Evolutionary conservation across 2,797 vertebrate genomes (phyloP).

Genomic region (Florisuga fusca): DNA sequence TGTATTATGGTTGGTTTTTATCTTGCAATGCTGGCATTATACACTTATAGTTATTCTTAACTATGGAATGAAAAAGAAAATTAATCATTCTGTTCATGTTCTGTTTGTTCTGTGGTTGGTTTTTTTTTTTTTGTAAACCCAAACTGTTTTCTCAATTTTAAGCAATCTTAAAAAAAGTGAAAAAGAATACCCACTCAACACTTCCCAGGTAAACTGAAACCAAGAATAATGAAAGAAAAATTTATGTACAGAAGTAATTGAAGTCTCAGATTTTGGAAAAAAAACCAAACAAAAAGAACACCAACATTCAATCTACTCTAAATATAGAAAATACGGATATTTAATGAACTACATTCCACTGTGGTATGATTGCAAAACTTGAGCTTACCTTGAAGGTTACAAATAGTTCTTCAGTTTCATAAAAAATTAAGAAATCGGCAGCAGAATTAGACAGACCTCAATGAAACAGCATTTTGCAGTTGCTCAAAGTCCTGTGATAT

Average conservation of each 20-base stretch:
- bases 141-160: background rate
- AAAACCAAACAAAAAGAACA: background rate
- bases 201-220: background rate
- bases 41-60: background rate
- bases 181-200: background rate
- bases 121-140: background rate
- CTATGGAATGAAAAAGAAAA: background rate
- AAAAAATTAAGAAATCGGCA: background rate
- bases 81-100: background rate
- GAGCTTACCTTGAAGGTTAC: background rate
- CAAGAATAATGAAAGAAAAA: background rate
- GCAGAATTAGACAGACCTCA: background rate
- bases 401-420: background rate
- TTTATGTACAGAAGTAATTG: background rate
- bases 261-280: background rate
- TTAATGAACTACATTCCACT: background rate
- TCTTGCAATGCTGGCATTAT: background rate
- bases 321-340: background rate
- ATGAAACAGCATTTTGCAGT: background rate
- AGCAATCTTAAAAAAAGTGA: background rate
- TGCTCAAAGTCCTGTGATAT: background rate
- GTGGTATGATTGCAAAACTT: background rate
- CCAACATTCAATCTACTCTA: background rate
- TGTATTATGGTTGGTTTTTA: background rate
- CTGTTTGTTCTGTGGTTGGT: background rate